Evolutionary conservation across 2,797 vertebrate species (phyloP), one percentile per base, ranked within the genome.

Genomic region (Pagetopsis macropterus): DNA sequence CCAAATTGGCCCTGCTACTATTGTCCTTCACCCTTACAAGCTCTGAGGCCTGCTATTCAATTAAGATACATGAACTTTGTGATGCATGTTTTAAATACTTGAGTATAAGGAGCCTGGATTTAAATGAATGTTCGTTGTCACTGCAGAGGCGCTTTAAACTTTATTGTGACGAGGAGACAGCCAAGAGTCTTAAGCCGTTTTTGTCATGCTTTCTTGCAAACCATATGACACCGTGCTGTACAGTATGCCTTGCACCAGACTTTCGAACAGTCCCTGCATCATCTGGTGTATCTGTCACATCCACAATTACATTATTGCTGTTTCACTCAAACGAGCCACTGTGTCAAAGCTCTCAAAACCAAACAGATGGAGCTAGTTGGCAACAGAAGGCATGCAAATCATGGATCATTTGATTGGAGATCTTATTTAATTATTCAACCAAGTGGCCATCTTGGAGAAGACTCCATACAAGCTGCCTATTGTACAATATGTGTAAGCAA

Each of bases 331-430:
- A 90, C 76, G 73, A 93, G 91, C 88, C 88, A 92, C 91, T 86
- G 90, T 94, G 93, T 93, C 93, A 94, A 79, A 91, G 92, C 92
- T 92, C 92, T 87, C 84, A 87, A 90, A 93, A 90, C 87, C 87
- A 91, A 93, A 90, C 94, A 94, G 93, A 94, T 94, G 93, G 93
- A 93, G 91, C 90, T 72, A 61, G 88, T 90, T 89, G 91, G 92
- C 91, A 92, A 90, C 94, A 94, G 94, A 93, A 87, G 90, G 90
- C 91, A 89, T 89, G 91, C 89, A 92, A 93, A 93, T 94, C 91
- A 92, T 81, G 85, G 84, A 90, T 93, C 91, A 93, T 92, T 92
- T 91, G 88, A 90, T 90, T 91, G 89, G 91, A 90, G 89, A 92
- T 92, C 79, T 92, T 90, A 91, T 93, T 93, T 91, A 93, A 92